Percentiles rank a stretch among this genome's conserved stretches.
Evolutionary conservation across 2,888 invertebrate genomes (phyloP).

Genomic region (Aleiodes testaceus): DNA sequence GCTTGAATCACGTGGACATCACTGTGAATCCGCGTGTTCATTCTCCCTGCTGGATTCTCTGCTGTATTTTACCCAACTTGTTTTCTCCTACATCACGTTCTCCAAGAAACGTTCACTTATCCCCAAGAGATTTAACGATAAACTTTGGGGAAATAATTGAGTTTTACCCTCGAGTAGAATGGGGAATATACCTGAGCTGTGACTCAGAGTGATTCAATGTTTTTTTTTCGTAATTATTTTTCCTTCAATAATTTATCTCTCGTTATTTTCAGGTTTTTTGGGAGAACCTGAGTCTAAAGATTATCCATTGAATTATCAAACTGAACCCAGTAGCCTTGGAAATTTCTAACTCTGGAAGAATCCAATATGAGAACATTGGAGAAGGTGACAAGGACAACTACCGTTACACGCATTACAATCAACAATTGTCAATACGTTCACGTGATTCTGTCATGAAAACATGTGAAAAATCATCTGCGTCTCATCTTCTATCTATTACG

Average conservation of each 20-base stretch:
- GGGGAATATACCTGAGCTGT: neutral
- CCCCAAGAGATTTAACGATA: neutral
- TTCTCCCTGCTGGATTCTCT: slow-evolving; percentile 41
- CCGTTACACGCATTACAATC: slow-evolving; percentile 6
- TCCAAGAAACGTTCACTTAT: slow-evolving; percentile 17
- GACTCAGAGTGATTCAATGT: neutral
- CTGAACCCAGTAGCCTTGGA: neutral
- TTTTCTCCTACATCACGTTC: neutral
- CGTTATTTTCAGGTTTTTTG: no score
- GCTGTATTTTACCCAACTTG: neutral
- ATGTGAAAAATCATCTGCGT: no score
- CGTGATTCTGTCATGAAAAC: no score
- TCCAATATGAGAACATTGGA: slow-evolving; percentile 6
- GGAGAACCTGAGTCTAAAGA: no score
- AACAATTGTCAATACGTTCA: neutral
- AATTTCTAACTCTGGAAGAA: slow-evolving; percentile 3
- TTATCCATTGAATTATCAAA: no score
- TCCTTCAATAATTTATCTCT: no score
- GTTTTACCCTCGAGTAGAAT: neutral
- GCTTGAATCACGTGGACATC: slow-evolving; percentile 71
- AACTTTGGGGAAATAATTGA: no score
- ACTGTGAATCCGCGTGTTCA: slow-evolving; percentile 70
- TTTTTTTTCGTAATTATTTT: neutral
- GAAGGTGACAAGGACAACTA: slow-evolving; percentile 7
- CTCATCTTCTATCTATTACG: no score